These are phyloP conservation scores for Cacatua alba DNA, from an alignment of 2,113 vertebrate species.

Conservation along the genomic window DNA sequence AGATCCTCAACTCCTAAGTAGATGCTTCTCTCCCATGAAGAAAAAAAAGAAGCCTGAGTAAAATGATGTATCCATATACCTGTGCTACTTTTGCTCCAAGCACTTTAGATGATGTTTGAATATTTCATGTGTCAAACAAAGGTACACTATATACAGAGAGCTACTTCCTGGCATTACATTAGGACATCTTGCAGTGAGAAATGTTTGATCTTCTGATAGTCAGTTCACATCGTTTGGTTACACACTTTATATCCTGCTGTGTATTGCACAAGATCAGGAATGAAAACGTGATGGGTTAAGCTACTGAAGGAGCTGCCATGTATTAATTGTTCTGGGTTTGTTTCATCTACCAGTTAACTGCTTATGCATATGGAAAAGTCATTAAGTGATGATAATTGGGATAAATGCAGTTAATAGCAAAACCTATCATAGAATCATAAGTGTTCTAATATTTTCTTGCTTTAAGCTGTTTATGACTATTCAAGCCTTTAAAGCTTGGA, in stretches of 20 bases:
- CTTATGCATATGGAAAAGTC: not conserved
- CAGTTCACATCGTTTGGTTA: not conserved
- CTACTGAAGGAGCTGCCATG: not conserved
- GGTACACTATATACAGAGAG: not conserved
- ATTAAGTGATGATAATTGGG: not conserved
- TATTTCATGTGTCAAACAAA: conserved; percentile 33
- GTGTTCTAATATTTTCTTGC: not conserved
- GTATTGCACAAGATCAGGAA: not conserved
- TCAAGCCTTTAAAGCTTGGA: not conserved
- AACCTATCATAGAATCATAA: not conserved
- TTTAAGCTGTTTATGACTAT: not conserved
- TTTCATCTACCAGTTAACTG: not conserved
- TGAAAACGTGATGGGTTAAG: not conserved
- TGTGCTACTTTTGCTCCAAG: not conserved
- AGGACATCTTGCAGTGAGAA: conserved; percentile 2
- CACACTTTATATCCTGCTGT: not conserved
- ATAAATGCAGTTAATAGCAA: not conserved
- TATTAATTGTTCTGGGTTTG: not conserved
- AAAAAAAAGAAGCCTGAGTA: not conserved
- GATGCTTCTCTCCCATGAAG: not conserved
- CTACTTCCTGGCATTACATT: not conserved
- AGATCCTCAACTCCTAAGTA: not conserved
- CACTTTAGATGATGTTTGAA: not conserved
- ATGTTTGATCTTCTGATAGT: conserved; percentile 29
- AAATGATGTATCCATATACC: not conserved